Evolutionary conservation across 2,888 invertebrate genomes (phyloP), one percentile per base, ranked within the genome.

Genomic region (Pollenia amentaria): DNA sequence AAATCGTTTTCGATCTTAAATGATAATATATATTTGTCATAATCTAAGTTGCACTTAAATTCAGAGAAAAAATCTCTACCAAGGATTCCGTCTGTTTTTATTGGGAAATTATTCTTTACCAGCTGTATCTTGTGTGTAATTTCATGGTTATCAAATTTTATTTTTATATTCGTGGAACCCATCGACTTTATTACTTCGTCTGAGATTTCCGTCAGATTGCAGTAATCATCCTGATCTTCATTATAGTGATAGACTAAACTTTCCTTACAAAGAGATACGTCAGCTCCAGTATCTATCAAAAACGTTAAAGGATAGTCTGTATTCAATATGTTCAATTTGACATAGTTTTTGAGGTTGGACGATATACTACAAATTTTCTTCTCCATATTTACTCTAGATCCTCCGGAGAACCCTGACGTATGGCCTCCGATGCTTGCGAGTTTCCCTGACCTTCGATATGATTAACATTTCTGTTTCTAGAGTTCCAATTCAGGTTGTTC

Each of bases 81-180:
- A 21, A 85, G 12, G 16, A 85, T 80, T 70, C 81, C 76, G 69
- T 82, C 64, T 57, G 82, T 78, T 14, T 18, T 69, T 29, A 80
- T 81, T 38, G 81, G 81, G 11, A 77, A 77, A 12, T 75, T 21
- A 12, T 70, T n/a, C 6, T 40, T 11, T 11, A 84, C 73, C 21
- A 79, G 2, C 7, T 78, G 84, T 14, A 84, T 57, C 10, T 42
- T 65, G 3, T 76, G 51, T 11, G 44, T 12, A n/a, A 69, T 14
- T 11, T 8, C 42, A 11, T 44, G 46, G n/a, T 73, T 57, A 10
- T 29, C 38, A 11, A 78, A 21, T 1, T 18, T 51, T 2, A 84
- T 72, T 21, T 55, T 78, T 12, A 78, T n/a, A 1, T 67, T 9
- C 29, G 64, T 42, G 11, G 73, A 48, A 4, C 78, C 78, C 4